These are phyloP conservation scores for Epinotia ramella DNA, from an alignment of 2,888 invertebrate species.

Conservation along the genomic window DNA sequence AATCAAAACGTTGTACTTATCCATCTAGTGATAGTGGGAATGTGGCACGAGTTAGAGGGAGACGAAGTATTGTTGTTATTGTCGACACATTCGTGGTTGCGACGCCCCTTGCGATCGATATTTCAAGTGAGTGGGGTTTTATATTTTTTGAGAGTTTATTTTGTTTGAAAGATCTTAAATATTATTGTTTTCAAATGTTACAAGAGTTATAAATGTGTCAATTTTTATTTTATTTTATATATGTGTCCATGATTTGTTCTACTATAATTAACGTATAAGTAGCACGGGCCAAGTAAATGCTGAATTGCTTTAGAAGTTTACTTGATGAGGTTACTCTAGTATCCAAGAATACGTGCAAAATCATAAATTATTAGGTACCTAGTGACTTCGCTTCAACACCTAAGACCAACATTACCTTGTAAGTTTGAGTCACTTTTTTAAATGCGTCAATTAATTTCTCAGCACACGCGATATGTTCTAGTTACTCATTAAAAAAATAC, in stretches of 20 bases:
- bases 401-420: not conserved
- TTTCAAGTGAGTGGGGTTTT: conserved; percentile 51
- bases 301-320: not conserved
- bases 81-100: conserved; percentile 62
- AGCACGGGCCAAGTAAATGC: not conserved
- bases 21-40: conserved; percentile 79
- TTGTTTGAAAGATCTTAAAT: conserved; percentile 58
- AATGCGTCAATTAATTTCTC: too few relatives aligned
- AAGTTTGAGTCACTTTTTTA: too few relatives aligned
- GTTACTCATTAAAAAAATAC: not conserved
- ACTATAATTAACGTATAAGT: conserved; percentile 13
- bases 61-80: conserved; percentile 58
- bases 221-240: too few relatives aligned
- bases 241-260: conserved; percentile 19
- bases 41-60: conserved; percentile 58
- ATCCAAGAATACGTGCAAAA: not conserved
- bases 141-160: conserved; percentile 66
- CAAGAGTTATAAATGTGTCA: conserved; percentile 49
- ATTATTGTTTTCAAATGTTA: conserved; percentile 53
- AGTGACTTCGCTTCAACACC: not conserved
- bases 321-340: not conserved
- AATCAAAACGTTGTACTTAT: conserved; percentile 81
- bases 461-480: not conserved
- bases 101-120: conserved; percentile 56
- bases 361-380: not conserved